Conservation (phyloP, 2,113 vertebrate species). For the Parotia lawesii region DNA sequence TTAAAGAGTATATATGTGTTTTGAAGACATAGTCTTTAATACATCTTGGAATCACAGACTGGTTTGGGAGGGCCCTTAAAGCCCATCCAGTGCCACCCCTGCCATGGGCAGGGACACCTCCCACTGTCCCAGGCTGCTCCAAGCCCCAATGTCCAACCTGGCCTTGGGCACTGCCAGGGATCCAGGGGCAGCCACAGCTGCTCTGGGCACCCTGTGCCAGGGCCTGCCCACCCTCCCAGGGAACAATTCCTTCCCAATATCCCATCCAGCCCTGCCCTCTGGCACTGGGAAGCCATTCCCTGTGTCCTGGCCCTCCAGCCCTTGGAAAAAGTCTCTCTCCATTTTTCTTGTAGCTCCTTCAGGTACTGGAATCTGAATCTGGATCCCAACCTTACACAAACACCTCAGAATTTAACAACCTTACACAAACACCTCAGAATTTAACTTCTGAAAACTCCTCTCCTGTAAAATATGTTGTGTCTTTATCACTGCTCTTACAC, state of each 20-base stretch:
- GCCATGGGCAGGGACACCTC: neutral
- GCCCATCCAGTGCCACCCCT: neutral
- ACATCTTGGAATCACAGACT: neutral
- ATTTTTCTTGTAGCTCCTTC: neutral
- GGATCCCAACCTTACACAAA: no score
- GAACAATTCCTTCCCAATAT: neutral
- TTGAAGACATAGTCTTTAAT: neutral
- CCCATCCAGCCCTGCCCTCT: neutral
- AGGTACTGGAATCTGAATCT: neutral
- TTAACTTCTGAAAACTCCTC: neutral
- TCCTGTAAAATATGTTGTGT: neutral
- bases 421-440: neutral
- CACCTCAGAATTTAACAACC: no score
- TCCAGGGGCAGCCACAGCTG: neutral
- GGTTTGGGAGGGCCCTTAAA: neutral
- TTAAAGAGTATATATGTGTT: neutral
- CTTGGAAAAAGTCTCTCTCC: fast-evolving
- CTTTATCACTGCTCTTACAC: neutral
- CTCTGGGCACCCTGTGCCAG: neutral
- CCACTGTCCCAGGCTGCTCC: neutral
- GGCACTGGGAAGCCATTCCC: neutral
- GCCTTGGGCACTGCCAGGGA: neutral
- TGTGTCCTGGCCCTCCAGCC: fast-evolving
- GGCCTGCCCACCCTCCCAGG: neutral
- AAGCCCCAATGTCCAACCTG: neutral